Evolutionary conservation across 2,888 invertebrate species (phyloP).

Genomic region (Stenodema calcarata): DNA sequence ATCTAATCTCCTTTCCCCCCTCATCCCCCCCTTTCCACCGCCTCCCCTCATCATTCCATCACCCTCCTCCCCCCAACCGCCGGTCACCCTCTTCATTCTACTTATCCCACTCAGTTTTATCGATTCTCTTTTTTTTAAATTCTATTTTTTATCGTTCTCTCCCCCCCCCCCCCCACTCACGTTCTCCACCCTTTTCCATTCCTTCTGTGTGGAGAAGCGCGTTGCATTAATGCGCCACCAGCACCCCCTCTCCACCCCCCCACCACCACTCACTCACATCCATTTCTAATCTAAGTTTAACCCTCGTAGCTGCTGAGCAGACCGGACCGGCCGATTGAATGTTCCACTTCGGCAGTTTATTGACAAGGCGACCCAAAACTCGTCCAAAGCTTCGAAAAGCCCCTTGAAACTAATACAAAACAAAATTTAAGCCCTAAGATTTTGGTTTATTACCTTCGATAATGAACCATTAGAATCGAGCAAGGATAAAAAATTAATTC

Average conservation of each 20-base stretch:
- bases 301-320: neutral
- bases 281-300: conserved; percentile 19
- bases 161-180: neutral
- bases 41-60: neutral
- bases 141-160: neutral
- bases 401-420: neutral
- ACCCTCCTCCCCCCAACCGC: too few species aligned
- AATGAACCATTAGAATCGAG: too few species aligned
- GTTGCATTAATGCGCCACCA: neutral
- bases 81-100: neutral
- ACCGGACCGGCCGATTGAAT: neutral
- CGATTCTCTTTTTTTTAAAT: conserved; percentile 1
- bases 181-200: too few species aligned
- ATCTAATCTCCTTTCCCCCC: conserved; percentile 32
- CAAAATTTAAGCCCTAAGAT: too few species aligned
- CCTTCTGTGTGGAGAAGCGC: neutral
- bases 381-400: neutral
- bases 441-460: too few species aligned
- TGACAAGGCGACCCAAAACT: neutral
- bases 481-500: too few species aligned
- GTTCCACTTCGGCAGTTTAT: neutral
- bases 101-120: conserved; percentile 13
- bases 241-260: too few species aligned
- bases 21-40: neutral
- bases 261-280: too few species aligned